These are phyloP conservation scores for Apamea epomidion DNA, from an alignment of 2,888 invertebrate genomes.

Conservation along the genomic window DNA sequence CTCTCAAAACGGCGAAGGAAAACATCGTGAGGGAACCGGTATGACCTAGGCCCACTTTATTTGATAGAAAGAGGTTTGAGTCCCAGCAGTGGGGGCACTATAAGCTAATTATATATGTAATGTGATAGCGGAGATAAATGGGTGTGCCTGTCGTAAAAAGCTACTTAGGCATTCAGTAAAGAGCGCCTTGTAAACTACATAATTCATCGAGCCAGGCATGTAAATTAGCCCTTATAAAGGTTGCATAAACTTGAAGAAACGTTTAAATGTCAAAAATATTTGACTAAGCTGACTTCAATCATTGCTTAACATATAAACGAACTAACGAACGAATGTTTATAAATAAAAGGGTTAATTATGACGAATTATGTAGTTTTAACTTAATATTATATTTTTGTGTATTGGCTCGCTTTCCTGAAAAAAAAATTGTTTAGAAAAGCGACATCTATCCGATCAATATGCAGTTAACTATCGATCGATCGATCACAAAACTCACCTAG, in stretches of 20 bases:
- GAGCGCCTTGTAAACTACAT: background rate
- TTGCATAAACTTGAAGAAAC: background rate
- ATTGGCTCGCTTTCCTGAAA: background rate
- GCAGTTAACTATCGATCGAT: background rate
- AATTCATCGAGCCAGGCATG: background rate
- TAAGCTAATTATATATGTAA: background rate
- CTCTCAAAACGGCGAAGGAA: too few relatives aligned
- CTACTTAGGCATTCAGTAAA: background rate
- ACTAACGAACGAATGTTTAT: background rate
- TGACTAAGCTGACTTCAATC: background rate
- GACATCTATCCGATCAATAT: slow-evolving; percentile 25
- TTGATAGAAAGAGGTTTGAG: too few relatives aligned
- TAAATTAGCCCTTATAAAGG: background rate
- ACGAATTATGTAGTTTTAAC: too few relatives aligned
- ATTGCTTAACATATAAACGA: background rate
- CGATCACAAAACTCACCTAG: background rate
- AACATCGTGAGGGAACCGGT: too few relatives aligned
- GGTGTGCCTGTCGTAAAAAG: background rate
- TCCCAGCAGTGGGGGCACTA: too few relatives aligned
- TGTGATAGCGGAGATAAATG: background rate
- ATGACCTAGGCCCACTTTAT: too few relatives aligned
- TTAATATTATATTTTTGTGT: background rate
- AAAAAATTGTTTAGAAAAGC: slow-evolving; percentile 8
- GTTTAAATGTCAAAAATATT: background rate
- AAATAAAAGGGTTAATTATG: background rate